phyloP scores from a whole-genome alignment of 2,797 vertebrate species.

The Sciaenops ocellatus region DNA sequence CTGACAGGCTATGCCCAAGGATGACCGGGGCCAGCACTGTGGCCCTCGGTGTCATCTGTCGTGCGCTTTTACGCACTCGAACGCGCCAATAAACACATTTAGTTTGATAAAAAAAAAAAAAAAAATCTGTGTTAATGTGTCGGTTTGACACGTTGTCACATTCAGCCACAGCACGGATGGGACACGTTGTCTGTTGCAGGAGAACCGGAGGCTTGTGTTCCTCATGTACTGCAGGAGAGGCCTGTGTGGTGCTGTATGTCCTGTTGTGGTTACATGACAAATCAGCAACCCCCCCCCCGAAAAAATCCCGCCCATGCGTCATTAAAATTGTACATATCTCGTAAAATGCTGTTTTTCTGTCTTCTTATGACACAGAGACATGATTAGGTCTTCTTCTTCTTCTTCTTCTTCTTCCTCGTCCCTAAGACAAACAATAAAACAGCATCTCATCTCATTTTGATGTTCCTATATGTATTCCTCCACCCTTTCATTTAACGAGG shows the following conservation, averaged over 20 bases:
- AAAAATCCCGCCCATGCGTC: slow-evolving; percentile 44
- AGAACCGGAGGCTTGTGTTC: slow-evolving; percentile 12
- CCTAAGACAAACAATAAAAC: slow-evolving; percentile 21
- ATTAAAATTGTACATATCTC: slow-evolving; percentile 66
- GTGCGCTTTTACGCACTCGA: slow-evolving; percentile 40
- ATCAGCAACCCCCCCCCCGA: slow-evolving; percentile 51
- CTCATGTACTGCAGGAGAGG: slow-evolving; percentile 2
- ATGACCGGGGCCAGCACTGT: background rate
- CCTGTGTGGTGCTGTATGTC: slow-evolving; percentile 64
- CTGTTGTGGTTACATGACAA: slow-evolving; percentile 72
- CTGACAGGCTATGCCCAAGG: background rate
- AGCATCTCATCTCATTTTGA: background rate
- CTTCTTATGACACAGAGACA: slow-evolving; percentile 55
- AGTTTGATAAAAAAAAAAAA: background rate
- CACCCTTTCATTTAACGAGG: slow-evolving; percentile 30
- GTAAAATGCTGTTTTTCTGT: slow-evolving; percentile 45
- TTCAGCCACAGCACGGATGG: background rate
- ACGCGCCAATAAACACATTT: background rate
- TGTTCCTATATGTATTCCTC: slow-evolving; percentile 13
- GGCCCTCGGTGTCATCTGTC: background rate
- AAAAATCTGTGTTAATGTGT: background rate
- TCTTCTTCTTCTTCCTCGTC: background rate
- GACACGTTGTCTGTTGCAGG: slow-evolving; percentile 3
- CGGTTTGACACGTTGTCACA: background rate
- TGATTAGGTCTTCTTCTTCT: slow-evolving; percentile 38